Evolutionary conservation across 2,888 invertebrate species (phyloP).

Genomic region (Plagodis dolabraria): DNA sequence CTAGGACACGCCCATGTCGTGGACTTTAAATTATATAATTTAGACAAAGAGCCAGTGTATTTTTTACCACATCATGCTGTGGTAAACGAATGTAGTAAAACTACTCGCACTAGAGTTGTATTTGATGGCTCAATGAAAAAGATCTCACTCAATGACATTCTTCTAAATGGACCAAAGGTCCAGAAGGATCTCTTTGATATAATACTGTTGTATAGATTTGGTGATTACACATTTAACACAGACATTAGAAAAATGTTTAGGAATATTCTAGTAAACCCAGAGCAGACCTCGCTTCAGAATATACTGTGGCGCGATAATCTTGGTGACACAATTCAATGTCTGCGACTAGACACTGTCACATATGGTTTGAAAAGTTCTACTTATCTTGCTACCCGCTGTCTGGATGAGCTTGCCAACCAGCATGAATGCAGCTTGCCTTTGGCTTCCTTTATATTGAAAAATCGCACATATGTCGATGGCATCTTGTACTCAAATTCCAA

Average conservation of each 20-base stretch:
- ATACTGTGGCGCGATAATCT: constrained; percentile 22
- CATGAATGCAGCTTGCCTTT: not conserved
- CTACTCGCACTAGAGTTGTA: constrained; percentile 1
- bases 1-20: not conserved
- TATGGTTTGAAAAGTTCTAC: constrained; percentile 10
- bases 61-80: constrained; percentile 4
- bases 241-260: constrained; percentile 27
- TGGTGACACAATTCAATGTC: constrained; percentile 9
- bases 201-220: constrained; percentile 21
- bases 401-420: constrained; percentile 21
- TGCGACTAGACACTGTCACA: constrained; percentile 15
- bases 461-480: not conserved
- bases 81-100: constrained; percentile 4
- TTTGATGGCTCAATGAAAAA: constrained; percentile 8
- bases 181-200: constrained; percentile 33
- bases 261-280: constrained; percentile 8
- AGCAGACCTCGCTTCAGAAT: constrained; percentile 21
- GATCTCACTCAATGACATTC: constrained; percentile 24
- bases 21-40: not conserved
- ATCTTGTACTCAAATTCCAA: not conserved
- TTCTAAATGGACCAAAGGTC: constrained; percentile 31
- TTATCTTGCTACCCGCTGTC: constrained; percentile 25
- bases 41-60: not conserved
- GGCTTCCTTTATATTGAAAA: not conserved
- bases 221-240: constrained; percentile 14